Evolutionary conservation across 2,797 vertebrate genomes (phyloP), one percentile per base, ranked within the genome.

Genomic region (Falco cherrug): DNA sequence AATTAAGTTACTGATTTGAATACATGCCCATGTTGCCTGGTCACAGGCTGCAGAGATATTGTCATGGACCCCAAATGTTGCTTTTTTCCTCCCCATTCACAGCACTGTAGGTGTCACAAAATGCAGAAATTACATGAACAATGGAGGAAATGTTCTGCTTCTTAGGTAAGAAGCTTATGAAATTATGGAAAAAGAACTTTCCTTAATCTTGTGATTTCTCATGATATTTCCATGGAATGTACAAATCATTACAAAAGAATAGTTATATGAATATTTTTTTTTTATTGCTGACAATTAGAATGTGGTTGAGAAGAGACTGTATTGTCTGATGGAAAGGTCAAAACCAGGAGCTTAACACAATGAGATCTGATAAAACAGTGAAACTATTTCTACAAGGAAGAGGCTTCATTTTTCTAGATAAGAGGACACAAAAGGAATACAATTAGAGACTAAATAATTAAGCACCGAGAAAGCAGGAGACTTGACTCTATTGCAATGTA

Each of bases 221-320:
- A 2, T 47, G n/a, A 17, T 57, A 14, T 17, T 68, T 85, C 37
- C 22, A 33, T 22, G 35, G 53, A 90, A 82, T 63, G 37, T 63
- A 81, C 47, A 84, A 82, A 37, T 68, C 13, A 64, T 82, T 71
- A 60, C 13, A 47, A 63, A 84, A 74, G 12, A 71, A 31, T 69
- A 91, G 45, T 75, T 64, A 35, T 45, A 60, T 64, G 82, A 80
- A 65, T 68, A 39, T 28, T 48, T 89, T 96, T 92, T 91, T 77
- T 97, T 97, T 94, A 80, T 92, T 95, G 75, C 78, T 97, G 93
- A 80, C 54, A 91, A 69, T 75, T 81, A 89, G 81, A 80, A 84
- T 69, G 50, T 89, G 71, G 24, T 85, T 1, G 4, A 47, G 94
- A 76, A 37, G 60, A 89, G 18, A 54, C 29, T 63, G n/a, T 54